phyloP scores from a whole-genome alignment of 2,113 vertebrate genomes.

The Hemiprocne comata region DNA sequence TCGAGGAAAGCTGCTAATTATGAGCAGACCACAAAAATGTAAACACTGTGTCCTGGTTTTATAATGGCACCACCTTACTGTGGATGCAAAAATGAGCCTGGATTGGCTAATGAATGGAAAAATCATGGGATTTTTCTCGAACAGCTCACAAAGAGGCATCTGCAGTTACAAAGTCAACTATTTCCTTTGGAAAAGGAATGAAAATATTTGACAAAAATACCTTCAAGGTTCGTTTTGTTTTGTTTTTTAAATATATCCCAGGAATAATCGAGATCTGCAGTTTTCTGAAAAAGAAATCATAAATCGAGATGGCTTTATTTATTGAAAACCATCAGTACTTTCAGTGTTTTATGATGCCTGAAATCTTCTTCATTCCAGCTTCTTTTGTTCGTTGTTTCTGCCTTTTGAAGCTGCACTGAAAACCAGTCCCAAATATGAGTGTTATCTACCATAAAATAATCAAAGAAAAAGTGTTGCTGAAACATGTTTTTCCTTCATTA shows the following conservation, averaged over 20 bases:
- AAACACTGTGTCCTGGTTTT: background rate
- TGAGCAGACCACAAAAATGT: background rate
- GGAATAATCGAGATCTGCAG: background rate
- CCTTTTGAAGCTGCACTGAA: background rate
- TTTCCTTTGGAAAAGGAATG: constrained; percentile 54
- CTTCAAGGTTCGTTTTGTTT: background rate
- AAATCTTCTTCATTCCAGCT: background rate
- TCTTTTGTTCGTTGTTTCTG: background rate
- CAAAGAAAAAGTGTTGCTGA: fast-evolving
- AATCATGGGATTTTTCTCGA: constrained; percentile 44
- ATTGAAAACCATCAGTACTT: background rate
- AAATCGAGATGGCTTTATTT: constrained; percentile 8
- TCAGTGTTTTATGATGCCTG: constrained; percentile 4
- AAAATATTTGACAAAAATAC: constrained; percentile 45
- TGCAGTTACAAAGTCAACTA: constrained; percentile 58
- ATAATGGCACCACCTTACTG: background rate
- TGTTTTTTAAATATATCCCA: background rate
- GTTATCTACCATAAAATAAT: background rate
- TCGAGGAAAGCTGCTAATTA: background rate
- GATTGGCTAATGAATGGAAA: constrained; percentile 36
- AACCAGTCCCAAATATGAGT: background rate
- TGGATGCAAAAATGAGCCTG: background rate
- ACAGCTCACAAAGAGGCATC: constrained; percentile 32
- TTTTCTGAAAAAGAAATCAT: background rate
- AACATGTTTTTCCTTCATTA: background rate